Base-by-base conservation (phyloP, 2,888 invertebrate genomes). In the Drosophila prostipennis region DNA sequence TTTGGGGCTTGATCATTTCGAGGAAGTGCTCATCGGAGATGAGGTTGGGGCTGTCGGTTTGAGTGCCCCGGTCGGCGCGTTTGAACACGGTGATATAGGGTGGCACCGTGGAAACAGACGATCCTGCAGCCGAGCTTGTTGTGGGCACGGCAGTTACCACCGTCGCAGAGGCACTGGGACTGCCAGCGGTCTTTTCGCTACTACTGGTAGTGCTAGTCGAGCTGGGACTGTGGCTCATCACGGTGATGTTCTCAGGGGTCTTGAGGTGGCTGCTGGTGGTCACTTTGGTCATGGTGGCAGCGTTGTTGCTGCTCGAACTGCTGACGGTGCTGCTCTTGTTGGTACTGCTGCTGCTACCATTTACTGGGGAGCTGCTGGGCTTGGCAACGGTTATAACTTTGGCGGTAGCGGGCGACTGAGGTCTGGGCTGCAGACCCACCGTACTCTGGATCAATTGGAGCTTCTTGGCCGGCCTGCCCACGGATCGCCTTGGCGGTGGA, bases 11-110 rank as follows among this genome's bases (percentile, higher is more conserved):
- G n/a, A 91, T 32, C 26, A 80, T 74, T 5, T 86, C 67, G 34
- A 89, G 39, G 26, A 90, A 90, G 1, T 80, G 74, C 13, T 90
- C 82, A 39, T 90, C 90, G 8, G 76, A 77, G 6, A 49, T 72
- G 1, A 64, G 49, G 11, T 71, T 63, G 14, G 13, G 39, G 3
- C 6, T 2, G 3, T 77, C 75, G 1, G 72, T 77, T 51, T 77
- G 77, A 0, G 26, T 60, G 36, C 64, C 45, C 0, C 68, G 70
- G n/a, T 87, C 88, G 11, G 43, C 29, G 1, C 57, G 59, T 40
- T 69, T 74, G 1, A 37, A 16, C 5, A 56, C 0, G 0, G 51
- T 23, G 5, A 46, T n/a, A 3, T 32, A 14, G 1, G 26, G 8
- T 1, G 54, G 40, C 13, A 34, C 19, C 13, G 64, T 26, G 26